These are phyloP conservation scores for Pogonophryne albipinna DNA, from an alignment of 2,797 vertebrate genomes.

Conservation along the genomic window DNA sequence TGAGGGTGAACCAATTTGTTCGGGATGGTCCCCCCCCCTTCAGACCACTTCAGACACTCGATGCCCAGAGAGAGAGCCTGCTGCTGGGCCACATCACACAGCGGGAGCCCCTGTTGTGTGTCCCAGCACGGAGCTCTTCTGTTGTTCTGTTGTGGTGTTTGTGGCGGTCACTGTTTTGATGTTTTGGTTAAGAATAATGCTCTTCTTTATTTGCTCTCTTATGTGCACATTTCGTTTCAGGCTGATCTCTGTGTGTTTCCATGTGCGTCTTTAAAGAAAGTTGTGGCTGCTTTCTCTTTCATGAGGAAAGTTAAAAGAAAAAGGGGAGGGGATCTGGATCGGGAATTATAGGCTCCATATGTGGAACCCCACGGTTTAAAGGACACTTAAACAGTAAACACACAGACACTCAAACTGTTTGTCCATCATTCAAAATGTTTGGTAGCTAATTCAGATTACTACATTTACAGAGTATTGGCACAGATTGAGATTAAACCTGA, in stretches of 20 bases:
- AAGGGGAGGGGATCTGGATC: conserved; percentile 28
- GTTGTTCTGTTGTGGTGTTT: conserved; percentile 69
- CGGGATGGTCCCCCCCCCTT: conserved; percentile 45
- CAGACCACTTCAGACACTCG: conserved; percentile 62
- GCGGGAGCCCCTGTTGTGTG: conserved; percentile 49
- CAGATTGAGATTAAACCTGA: conserved; percentile 9
- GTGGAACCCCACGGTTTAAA: conserved; percentile 49
- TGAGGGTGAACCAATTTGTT: conserved; percentile 61
- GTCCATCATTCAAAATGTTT: not conserved
- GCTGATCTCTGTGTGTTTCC: conserved; percentile 60
- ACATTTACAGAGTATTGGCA: not conserved
- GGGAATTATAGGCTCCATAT: conserved; percentile 68
- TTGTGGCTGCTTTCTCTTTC: conserved; percentile 73
- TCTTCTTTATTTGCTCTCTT: conserved; percentile 34
- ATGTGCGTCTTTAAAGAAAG: conserved; percentile 53
- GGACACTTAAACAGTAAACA: not conserved
- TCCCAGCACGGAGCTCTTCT: conserved; percentile 36
- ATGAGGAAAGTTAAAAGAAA: conserved; percentile 74
- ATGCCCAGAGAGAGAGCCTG: conserved; percentile 43
- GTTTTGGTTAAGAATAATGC: conserved; percentile 58
- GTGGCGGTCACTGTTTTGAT: conserved; percentile 64
- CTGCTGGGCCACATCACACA: conserved; percentile 73
- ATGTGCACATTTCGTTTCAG: conserved; percentile 56
- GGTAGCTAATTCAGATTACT: not conserved
- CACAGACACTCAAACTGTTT: not conserved